Base-by-base conservation (phyloP, 2,888 invertebrate species). In the Adineta ricciae region DNA sequence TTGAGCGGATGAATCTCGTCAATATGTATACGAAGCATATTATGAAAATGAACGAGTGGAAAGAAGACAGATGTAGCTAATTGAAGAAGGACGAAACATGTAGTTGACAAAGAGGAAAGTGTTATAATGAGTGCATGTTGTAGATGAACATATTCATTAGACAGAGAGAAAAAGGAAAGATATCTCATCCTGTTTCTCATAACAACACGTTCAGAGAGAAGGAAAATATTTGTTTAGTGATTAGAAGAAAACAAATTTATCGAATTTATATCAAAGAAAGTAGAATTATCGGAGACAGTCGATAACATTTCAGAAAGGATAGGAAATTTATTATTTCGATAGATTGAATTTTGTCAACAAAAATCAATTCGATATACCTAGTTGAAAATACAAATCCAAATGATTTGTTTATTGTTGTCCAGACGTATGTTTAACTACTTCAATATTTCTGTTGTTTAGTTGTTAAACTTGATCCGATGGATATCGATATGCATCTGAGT, bases 401-500 rank as follows among this genome's bases (percentile, higher is more conserved):
- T 8, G 46, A 46, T 46, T 11, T 46, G 46, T 8, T 8, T 46
- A 46, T 46, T 5, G 46, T 46, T 46, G 46, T 46, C 46, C 46
- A 46, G 46, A 46, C 46, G 11, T 11, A 46, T 8, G 46, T 8
- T 8, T 46, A 46, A 46, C 5, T 46, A 46, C 11, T 8, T 46
- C 46, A 46, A 5, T 46, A 46, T 46, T 46, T 83, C 32, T 36
- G 24, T 54, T 82, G 86, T 88, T 36, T 87, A 91, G 96, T 96
- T 21, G 93, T 96, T 84, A 93, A 92, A 89, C 93, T 93, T 54
- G 93, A 93, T 87, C 93, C 94, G 21, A 92, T 92, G 84, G 94
- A 95, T 89, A 91, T 94, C 78, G 92, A 93, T 84, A 90, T 94
- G 86, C 94, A 95, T 88, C 91, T 94, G 88, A 93, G 93, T 87